Evolutionary conservation across 2,888 invertebrate genomes (phyloP).

Genomic region (Megalurothrips usitatus): DNA sequence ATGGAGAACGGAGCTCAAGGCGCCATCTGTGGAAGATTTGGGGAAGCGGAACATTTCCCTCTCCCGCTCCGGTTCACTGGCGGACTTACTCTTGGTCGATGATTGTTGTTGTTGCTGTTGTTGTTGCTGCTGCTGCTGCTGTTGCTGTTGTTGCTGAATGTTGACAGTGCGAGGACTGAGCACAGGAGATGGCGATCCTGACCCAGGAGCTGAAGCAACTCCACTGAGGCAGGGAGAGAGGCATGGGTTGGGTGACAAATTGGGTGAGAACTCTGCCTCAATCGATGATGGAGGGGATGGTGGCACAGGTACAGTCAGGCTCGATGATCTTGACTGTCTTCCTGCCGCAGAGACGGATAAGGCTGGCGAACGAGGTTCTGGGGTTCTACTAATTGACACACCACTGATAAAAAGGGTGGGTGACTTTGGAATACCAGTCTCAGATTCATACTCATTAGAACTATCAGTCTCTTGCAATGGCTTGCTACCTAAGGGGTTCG

Average conservation of each 20-base stretch:
- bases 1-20: constrained; percentile 55
- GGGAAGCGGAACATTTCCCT: constrained; percentile 53
- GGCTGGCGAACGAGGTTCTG: constrained; percentile 48
- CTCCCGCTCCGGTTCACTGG: constrained; percentile 52
- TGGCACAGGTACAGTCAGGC: constrained; percentile 49
- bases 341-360: constrained; percentile 42
- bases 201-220: constrained; percentile 43
- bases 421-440: constrained; percentile 54
- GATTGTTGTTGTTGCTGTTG: constrained; percentile 39
- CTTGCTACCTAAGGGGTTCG: not conserved
- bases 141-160: not conserved
- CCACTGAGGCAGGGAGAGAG: not conserved
- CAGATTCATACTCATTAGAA: constrained; percentile 55
- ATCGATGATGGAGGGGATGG: constrained; percentile 39
- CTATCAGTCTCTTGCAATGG: constrained; percentile 45
- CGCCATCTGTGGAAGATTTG: constrained; percentile 55
- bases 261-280: not conserved
- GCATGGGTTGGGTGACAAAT: not conserved
- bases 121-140: too few relatives aligned
- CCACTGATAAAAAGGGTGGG: constrained; percentile 56
- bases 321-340: constrained; percentile 51
- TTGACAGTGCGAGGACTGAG: constrained; percentile 44
- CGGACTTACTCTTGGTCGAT: constrained; percentile 46
- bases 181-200: constrained; percentile 43
- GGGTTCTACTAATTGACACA: constrained; percentile 54